Base-by-base conservation (phyloP, 2,888 invertebrate species). In the Atethmia centrago region DNA sequence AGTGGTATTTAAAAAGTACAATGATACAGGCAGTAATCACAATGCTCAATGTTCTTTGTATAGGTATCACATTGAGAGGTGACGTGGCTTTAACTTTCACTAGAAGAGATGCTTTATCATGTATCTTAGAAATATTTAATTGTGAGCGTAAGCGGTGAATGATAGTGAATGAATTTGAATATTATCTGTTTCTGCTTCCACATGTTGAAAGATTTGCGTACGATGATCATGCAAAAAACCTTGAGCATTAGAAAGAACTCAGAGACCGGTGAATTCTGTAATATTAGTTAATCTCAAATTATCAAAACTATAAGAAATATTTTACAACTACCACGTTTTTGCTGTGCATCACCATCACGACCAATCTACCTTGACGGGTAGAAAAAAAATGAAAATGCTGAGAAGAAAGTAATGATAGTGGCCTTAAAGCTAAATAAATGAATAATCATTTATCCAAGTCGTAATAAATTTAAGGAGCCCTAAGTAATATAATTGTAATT, bases 51-150 rank as follows among this genome's bases (percentile, higher is more conserved):
- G 65, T 42, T 58, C 62, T 68, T 65, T 69, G 63, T 63, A 28
- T 56, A 31, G 64, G n/a, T 65, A 51, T 59, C 79, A 70, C 45
- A 73, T 81, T 72, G 81, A 51, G 68, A 73, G 25, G n/a, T 25
- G 31, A 56, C 69, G 21, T 0, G 12, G 77, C 31, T 9, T 19
- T 28, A 56, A 45, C 59, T 73, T 82, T 84, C 51, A 71, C 82
- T 84, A 16, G 82, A 82, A 82, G 61, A 68, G 59, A 19, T 36
- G 49, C 62, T 2, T 16, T 8, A 59, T 83, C 71, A 77, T 82
- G 3, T 4, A 0, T 14, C 45, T 36, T 49, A 55, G 71, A 59
- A 42, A 71, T 71, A 80, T 49, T 62, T 62, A 62, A 76, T 67
- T 67, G 51, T 62, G 21, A 31, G n/a, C 25, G 4, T 40, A 31